Percentiles rank a stretch among this genome's conserved stretches.
Evolutionary conservation across 2,113 vertebrate genomes (phyloP).

Genomic region (Parus major): DNA sequence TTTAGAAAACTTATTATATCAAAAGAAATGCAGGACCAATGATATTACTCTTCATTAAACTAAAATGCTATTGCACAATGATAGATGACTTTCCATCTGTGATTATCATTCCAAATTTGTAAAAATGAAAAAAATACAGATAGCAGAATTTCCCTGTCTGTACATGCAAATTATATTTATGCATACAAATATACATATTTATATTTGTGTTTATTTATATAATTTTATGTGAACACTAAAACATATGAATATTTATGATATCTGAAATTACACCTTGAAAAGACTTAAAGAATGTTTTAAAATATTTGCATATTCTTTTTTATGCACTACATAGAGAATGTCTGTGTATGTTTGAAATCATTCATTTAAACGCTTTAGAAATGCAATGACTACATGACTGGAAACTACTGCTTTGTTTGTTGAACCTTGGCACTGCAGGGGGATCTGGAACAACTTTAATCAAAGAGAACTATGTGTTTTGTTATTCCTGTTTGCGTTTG

Average conservation of each 20-base stretch:
- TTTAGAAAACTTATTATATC: neutral
- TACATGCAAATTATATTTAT: neutral
- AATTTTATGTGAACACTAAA: neutral
- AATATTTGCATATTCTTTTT: neutral
- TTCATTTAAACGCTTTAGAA: neutral
- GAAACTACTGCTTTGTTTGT: neutral
- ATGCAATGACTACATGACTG: neutral
- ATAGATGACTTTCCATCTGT: neutral
- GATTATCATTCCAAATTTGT: neutral
- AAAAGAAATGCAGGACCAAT: neutral
- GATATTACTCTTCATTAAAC: neutral
- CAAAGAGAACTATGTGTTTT: neutral
- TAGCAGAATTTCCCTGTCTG: neutral
- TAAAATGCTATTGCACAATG: neutral
- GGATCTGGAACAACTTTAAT: neutral
- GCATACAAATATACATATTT: neutral
- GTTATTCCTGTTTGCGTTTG: neutral
- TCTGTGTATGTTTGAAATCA: neutral
- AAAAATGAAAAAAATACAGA: neutral
- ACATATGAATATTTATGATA: neutral
- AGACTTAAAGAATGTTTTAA: neutral
- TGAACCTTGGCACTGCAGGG: neutral
- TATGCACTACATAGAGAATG: neutral
- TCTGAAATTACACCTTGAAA: neutral
- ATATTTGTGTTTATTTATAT: neutral